A percentile compares a stretch with the other conserved stretches of the same genome.
These are phyloP conservation scores for Oligia fasciuncula DNA, from an alignment of 2,888 invertebrate species.

Conservation along the genomic window DNA sequence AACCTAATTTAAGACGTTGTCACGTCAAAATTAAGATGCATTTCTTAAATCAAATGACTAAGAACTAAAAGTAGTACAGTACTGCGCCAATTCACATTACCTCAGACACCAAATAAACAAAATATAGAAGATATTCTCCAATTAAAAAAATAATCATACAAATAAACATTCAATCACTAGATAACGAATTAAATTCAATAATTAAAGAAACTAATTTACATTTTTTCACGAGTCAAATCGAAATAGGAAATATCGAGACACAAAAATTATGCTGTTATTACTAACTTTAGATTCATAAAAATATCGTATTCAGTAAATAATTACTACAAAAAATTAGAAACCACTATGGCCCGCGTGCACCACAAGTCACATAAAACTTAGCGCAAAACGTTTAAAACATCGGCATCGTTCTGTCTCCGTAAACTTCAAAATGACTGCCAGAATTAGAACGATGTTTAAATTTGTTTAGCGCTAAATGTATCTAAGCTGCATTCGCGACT, in stretches of 20 bases:
- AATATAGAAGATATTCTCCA: constrained; percentile 56
- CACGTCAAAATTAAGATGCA: constrained; percentile 45
- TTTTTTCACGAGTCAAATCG: constrained; percentile 39
- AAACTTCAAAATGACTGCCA: not conserved
- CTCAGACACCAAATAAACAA: constrained; percentile 38
- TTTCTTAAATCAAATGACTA: constrained; percentile 43
- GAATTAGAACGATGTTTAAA: not conserved
- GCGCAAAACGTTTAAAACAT: not conserved
- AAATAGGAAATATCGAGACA: constrained; percentile 23
- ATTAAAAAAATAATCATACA: constrained; percentile 56
- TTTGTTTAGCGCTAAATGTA: not conserved
- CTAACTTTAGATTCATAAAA: constrained; percentile 22
- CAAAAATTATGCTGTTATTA: constrained; percentile 43
- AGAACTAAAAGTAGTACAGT: constrained; percentile 50
- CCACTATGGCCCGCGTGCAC: not conserved
- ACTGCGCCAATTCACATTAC: constrained; percentile 53
- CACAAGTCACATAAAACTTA: not conserved
- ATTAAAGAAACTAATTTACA: constrained; percentile 38
- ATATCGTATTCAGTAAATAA: constrained; percentile 16
- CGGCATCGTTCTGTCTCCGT: not conserved
- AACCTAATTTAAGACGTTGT: no score
- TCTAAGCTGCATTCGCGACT: not conserved
- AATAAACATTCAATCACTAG: constrained; percentile 51
- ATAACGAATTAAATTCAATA: constrained; percentile 57
- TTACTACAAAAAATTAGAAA: constrained; percentile 9